Evolutionary conservation across 2,888 invertebrate genomes (phyloP).

Genomic region (Patella pellucida): DNA sequence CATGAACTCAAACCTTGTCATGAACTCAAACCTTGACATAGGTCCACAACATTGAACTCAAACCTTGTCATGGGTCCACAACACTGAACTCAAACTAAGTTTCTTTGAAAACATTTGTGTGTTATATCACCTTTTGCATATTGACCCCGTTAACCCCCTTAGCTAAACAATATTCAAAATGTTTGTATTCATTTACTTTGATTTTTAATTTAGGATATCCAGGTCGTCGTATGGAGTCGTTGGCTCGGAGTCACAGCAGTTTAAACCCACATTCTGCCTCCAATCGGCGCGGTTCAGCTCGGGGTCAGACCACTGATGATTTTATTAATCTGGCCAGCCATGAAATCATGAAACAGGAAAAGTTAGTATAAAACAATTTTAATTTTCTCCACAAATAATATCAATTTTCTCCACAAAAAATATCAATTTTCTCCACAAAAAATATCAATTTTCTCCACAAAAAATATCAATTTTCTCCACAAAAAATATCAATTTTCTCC

Average conservation of each 20-base stretch:
- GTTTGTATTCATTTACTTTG: not conserved
- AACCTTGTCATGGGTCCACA: no score
- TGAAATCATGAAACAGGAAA: conserved; percentile 1
- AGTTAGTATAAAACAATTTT: not conserved
- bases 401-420: no score
- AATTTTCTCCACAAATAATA: no score
- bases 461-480: no score
- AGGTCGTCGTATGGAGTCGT: conserved; percentile 24
- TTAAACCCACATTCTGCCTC: not conserved
- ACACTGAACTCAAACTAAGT: not conserved
- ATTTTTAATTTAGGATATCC: conserved; percentile 17
- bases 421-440: no score
- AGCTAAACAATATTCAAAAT: no score
- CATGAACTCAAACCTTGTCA: no score
- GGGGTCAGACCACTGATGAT: not conserved
- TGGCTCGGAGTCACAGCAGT: conserved; percentile 31
- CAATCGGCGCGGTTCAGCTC: not conserved
- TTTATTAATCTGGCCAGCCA: not conserved
- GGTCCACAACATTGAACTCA: no score
- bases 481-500: no score
- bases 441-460: no score
- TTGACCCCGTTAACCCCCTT: no score
- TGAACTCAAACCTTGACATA: no score
- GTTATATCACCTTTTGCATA: not conserved
- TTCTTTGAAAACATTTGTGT: not conserved